Base-by-base conservation (phyloP, 2,888 invertebrate genomes). In the Ceramica pisi region DNA sequence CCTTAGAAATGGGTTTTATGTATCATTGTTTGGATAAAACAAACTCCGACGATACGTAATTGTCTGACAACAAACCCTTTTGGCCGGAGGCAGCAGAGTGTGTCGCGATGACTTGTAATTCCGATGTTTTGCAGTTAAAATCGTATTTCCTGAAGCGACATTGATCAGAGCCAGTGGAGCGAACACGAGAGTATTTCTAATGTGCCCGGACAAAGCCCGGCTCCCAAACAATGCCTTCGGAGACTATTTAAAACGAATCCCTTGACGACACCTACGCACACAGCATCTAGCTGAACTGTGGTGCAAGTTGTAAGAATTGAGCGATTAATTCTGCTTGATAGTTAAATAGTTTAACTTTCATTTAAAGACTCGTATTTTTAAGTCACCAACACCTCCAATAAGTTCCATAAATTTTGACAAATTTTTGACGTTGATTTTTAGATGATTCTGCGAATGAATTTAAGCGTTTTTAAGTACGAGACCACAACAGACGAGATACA, bases 61-160 rank as follows among this genome's bases (percentile, higher is more conserved):
- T 89, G 89, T 88, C 88, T 87, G 90, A 94, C 93, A 93, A 93
- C 92, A 93, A 93, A 94, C 94, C 93, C 93, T 93, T 95, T 95
- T 92, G 92, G 92, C 94, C 89, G 86, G 83, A 95, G 95, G 95
- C 95, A 95, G 86, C 90, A 92, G 90, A 92, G 93, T 95, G 92
- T 82, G 91, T 90, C 89, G 82, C 89, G 91, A 95, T 95, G 94
- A 95, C 94, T 94, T 94, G 95, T 95, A 94, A 94, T 94, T 95
- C 91, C 87, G 90, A 94, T 95, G 94, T 96, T 95, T 95, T 92
- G 91, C 92, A 94, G 92, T 95, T 95, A 93, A 95, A 95, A 95
- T 95, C 96, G 94, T 92, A 95, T 96, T 96, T 96, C 95, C 95
- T 95, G 93, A 92, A 87, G 86, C 87, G 89, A 90, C 92, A 95